Conservation (phyloP, 2,113 vertebrate species). For the Tinamus guttatus region DNA sequence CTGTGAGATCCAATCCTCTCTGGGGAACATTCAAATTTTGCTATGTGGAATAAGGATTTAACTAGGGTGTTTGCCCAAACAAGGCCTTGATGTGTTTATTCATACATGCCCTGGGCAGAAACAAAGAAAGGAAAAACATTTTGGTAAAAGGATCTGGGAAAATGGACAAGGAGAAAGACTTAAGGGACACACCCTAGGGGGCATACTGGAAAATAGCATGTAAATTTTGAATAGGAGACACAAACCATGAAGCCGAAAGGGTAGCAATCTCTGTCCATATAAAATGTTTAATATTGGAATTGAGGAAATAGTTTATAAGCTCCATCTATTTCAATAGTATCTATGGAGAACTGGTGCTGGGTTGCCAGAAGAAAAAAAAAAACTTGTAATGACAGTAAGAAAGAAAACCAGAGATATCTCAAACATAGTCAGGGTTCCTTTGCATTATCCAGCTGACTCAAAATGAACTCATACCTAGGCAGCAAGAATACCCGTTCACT, state of each 20-base stretch:
- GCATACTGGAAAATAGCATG: not conserved
- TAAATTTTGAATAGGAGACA: not conserved
- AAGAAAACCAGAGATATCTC: not conserved
- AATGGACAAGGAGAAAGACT: not conserved
- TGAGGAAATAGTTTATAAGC: not conserved
- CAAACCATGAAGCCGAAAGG: not conserved
- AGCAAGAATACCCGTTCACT: not conserved
- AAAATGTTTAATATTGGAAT: not conserved
- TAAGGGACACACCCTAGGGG: not conserved
- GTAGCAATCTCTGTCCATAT: not conserved
- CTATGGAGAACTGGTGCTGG: not conserved
- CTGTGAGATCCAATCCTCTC: not conserved
- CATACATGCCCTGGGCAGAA: not conserved
- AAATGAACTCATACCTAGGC: not conserved
- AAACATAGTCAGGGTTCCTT: not conserved
- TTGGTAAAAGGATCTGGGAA: not conserved
- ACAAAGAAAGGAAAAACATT: not conserved
- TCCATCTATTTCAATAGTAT: not conserved
- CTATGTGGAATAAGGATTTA: not conserved
- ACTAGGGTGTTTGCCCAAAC: not conserved
- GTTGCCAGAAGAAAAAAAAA: not conserved
- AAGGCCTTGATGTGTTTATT: not conserved
- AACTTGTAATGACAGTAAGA: not conserved
- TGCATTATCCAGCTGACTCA: not conserved
- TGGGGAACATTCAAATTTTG: not conserved